Evolutionary conservation across 2,888 invertebrate genomes (phyloP).

Genomic region (Rotaria socialis): DNA sequence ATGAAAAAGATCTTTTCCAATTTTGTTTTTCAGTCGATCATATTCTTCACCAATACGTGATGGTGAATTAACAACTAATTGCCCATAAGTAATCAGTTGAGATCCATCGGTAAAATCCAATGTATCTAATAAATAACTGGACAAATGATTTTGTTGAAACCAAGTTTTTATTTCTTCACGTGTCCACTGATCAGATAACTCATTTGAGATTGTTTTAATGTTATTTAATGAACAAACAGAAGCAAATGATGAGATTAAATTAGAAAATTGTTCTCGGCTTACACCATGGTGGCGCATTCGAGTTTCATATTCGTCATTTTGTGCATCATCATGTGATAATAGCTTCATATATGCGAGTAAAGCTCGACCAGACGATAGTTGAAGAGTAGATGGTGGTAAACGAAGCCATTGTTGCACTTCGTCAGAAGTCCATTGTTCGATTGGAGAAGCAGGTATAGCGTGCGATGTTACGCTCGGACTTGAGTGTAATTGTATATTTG

Average conservation of each 20-base stretch:
- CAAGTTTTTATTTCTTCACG: neutral
- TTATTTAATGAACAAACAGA: neutral
- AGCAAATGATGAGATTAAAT: neutral
- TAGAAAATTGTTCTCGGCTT: neutral
- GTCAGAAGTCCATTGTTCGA: neutral
- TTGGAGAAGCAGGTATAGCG: neutral
- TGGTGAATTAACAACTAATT: neutral
- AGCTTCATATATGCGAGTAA: neutral
- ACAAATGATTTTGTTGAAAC: neutral
- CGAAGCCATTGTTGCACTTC: neutral
- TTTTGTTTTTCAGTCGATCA: neutral
- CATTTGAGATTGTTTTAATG: neutral
- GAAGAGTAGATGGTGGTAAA: neutral
- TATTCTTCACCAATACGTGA: neutral
- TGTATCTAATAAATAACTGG: neutral
- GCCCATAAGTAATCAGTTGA: neutral
- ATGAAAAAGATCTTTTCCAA: neutral
- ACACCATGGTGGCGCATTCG: neutral
- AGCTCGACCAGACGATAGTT: neutral
- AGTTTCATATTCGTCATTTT: neutral
- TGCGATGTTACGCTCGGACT: neutral
- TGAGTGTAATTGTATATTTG: neutral
- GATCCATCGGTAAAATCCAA: neutral
- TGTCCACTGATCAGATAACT: neutral
- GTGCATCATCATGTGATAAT: neutral